phyloP scores from a whole-genome alignment of 2,113 vertebrate species.

The Atractosteus spatula region DNA sequence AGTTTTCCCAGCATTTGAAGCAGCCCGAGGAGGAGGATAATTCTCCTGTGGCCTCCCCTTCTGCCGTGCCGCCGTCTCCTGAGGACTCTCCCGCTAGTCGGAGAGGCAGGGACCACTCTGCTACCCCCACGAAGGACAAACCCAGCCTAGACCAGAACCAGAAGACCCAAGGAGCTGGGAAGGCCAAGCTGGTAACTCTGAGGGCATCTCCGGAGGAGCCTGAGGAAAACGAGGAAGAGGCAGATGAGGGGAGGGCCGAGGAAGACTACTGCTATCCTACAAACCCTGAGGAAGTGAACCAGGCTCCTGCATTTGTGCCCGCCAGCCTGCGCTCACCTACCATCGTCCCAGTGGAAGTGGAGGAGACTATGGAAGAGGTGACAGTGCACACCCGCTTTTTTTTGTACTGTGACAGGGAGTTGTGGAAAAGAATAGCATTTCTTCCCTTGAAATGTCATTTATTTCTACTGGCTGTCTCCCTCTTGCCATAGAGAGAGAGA shows the following conservation, averaged over 20 bases:
- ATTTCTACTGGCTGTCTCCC: background rate
- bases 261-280: constrained; percentile 55
- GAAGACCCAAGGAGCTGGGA: constrained; percentile 53
- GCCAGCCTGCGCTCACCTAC: constrained; percentile 73
- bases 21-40: constrained; percentile 50
- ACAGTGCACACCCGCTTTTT: background rate
- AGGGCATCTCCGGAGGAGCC: constrained; percentile 73
- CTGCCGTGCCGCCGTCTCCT: constrained; percentile 20
- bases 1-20: constrained; percentile 51
- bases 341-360: constrained; percentile 69
- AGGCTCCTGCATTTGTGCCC: constrained; percentile 80
- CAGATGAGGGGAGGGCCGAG: constrained; percentile 27
- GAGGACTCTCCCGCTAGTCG: background rate
- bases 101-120: constrained; percentile 36
- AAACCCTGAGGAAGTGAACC: constrained; percentile 70
- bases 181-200: constrained; percentile 75
- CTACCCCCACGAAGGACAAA: constrained; percentile 51
- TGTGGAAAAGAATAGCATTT: background rate
- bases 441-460: background rate
- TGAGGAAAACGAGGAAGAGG: constrained; percentile 64
- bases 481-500: background rate
- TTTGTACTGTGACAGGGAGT: background rate
- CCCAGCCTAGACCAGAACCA: constrained; percentile 42
- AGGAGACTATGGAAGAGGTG: constrained; percentile 91
- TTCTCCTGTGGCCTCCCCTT: constrained; percentile 24